Percentiles rank a stretch among this genome's conserved stretches.
Conservation (phyloP, 1,140 invertebrate species). For the Nasonia longicornis region DNA sequence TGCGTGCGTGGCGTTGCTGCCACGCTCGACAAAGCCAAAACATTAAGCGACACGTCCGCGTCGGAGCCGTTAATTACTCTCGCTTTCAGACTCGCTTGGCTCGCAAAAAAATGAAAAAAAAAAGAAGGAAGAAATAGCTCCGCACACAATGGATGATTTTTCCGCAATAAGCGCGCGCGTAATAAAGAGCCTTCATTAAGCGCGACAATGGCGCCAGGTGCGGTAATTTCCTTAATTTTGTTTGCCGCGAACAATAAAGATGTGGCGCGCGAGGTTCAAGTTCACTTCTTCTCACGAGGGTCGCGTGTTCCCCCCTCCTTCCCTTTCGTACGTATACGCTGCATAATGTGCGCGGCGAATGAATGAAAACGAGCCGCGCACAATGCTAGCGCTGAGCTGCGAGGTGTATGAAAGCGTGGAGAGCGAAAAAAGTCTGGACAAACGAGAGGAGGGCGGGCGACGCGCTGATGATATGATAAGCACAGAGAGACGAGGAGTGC, state of each 20-base stretch:
- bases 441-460: too few relatives aligned
- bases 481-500: neutral
- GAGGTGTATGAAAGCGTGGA: neutral
- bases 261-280: neutral
- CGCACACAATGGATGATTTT: conserved; percentile 4
- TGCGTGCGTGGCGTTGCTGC: neutral
- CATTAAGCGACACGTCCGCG: neutral
- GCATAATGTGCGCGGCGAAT: neutral
- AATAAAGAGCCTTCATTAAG: conserved; percentile 27
- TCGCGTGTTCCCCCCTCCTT: neutral
- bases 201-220: conserved; percentile 31
- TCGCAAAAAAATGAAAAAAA: neutral
- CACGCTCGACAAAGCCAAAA: neutral
- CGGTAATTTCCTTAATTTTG: conserved; percentile 34
- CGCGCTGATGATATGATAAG: neutral
- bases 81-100: neutral
- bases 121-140: neutral
- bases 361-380: neutral
- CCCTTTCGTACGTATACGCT: neutral
- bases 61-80: conserved; percentile 26
- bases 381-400: too few relatives aligned
- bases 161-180: neutral
- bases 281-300: neutral
- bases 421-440: neutral
- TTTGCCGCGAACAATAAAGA: conserved; percentile 18